phyloP scores from a whole-genome alignment of 1,140 invertebrate species.

The Amyelois transitella region DNA sequence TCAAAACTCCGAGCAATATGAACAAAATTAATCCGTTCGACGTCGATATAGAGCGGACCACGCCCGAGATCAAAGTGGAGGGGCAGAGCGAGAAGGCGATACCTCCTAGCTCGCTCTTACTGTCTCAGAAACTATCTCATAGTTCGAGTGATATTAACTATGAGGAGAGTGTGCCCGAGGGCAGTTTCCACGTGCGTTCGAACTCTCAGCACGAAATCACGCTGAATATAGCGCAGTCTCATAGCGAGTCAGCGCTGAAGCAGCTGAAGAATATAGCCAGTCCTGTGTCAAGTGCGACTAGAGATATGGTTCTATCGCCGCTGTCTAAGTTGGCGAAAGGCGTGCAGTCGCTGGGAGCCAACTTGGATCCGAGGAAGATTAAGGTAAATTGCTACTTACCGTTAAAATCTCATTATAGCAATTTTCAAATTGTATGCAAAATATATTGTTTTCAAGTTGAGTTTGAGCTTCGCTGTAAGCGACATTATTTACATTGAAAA shows the following conservation, averaged over 20 bases:
- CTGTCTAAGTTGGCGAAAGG: slow-evolving; percentile 89
- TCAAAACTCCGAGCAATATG: slow-evolving; percentile 49
- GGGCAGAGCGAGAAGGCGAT: slow-evolving; percentile 55
- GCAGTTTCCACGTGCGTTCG: slow-evolving; percentile 74
- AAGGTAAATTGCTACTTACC: slow-evolving; percentile 56
- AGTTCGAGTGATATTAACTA: slow-evolving; percentile 79
- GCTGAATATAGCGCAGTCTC: slow-evolving; percentile 82
- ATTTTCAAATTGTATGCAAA: too few species aligned
- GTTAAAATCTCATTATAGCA: too few species aligned
- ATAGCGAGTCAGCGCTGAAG: slow-evolving; percentile 85
- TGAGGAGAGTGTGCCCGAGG: slow-evolving; percentile 40
- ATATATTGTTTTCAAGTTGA: too few species aligned
- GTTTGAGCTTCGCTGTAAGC: too few species aligned
- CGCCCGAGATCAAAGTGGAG: slow-evolving; percentile 73
- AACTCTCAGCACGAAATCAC: slow-evolving; percentile 79
- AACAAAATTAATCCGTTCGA: slow-evolving; percentile 75
- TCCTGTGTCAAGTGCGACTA: slow-evolving; percentile 79
- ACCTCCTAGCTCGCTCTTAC: slow-evolving; percentile 72
- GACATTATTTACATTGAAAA: too few species aligned
- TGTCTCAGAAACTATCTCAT: slow-evolving; percentile 79
- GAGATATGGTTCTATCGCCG: slow-evolving; percentile 82
- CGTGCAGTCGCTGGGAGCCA: slow-evolving; percentile 87
- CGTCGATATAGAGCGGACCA: slow-evolving; percentile 31
- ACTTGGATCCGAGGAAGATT: slow-evolving; percentile 87
- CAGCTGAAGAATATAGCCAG: slow-evolving; percentile 80